Base-by-base conservation (phyloP, 2,113 vertebrate genomes). In the Protomyctophum bolini region DNA sequence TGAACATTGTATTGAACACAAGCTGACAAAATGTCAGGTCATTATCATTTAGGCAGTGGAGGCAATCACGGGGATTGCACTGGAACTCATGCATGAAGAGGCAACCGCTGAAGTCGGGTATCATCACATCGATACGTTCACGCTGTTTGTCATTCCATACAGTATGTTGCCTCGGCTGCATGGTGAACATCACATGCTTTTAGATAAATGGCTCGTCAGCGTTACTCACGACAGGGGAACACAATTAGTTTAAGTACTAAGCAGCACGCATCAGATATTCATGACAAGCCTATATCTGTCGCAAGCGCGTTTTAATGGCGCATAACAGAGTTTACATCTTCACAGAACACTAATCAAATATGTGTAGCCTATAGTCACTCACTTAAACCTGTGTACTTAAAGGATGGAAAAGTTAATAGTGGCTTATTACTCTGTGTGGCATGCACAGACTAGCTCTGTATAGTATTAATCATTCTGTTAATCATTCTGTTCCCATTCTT, bases 211-310 rank as follows among this genome's bases (percentile, higher is more conserved):
- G 59, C 54, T 76, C 68, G 70, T 47, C 62, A 66, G 70, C 66
- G 58, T 82, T 78, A 85, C 78, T 76, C 77, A 70, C 59, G 59
- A 28, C 66, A 52, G 76, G 72, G 76, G 76, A 84, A 82, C 68
- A 87, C 84, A 87, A 88, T 92, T 86, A 86, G 69, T 81, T 77
- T 78, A 85, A 88, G 86, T 87, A 82, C 68, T 2, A 60, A 11
- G 64, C 12, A 11, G 64, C 12, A 9, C 72, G 67, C 63, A 64
- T 81, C 63, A 59, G 60, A 77, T 63, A 86, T 82, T 79, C 76
- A 82, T 70, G 72, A 69, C 29, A 14, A 69, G 63, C 58, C 66
- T 78, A 75, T 87, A 75, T 87, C 87, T 78, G 60, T 80, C 75
- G 77, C 76, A 77, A 51, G 60, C 68, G 70, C 46, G 58, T 67